Evolutionary conservation across 2,113 vertebrate species (phyloP), one percentile per base, ranked within the genome.

Genomic region (Neopipo cinnamomea): DNA sequence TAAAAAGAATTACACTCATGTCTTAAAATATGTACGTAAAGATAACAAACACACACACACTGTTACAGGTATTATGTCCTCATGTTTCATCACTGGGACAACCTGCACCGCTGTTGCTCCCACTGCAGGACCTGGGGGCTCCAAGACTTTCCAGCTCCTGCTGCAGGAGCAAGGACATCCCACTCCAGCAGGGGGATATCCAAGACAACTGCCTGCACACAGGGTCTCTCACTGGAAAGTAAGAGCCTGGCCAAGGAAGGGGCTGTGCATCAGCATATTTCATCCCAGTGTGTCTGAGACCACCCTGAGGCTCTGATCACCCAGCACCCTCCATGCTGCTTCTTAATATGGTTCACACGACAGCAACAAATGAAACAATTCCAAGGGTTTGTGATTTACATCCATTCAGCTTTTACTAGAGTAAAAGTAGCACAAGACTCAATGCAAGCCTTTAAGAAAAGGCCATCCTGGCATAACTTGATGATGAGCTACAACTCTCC

Each of bases 341-440:
- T 25, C 11, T 33, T 83, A 23, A 28, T 14, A 25, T 11, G 2
- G 9, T 33, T 63, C 52, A 19, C 0, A 0, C 0, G 0, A 65
- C 12, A 71, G 22, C 56, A 62, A 55, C 49, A 52, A 50, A 76
- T 4, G 8, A 20, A 49, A 11, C 28, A 17, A 13, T 31, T 71
- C 28, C 5, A 27, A 50, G 27, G 4, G 27, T 11, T 61, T 14
- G 1, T 9, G 21, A 33, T 46, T 75, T 35, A 49, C 53, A 42
- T 5, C 24, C 31, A 12, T 1, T 22, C 11, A 1, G 21, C 22
- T 73, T 66, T n/a, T 31, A 46, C 41, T 49, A 4, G 41, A 14
- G 8, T 16, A 49, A 19, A 55, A 83, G 14, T 20, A 21, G 14
- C 1, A 18, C 15, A 65, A 70, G 46, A 9, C 14, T 83, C 27